Evolutionary conservation across 92 coral and sea anemone species (phyloP).

Genomic region (Blastomussa wellsi): DNA sequence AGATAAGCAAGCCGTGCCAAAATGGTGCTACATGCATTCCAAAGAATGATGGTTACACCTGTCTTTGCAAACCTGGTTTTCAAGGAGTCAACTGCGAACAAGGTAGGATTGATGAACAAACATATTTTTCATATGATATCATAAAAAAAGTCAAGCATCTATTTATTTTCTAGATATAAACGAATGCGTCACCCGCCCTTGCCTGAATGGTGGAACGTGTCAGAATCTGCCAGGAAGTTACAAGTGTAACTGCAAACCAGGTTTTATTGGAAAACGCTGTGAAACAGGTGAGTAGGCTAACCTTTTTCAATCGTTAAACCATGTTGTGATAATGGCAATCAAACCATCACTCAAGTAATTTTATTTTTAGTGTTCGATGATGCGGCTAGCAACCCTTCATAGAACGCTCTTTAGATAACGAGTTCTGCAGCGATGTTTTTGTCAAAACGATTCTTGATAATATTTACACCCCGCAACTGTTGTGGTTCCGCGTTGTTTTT

Average conservation of each 20-base stretch:
- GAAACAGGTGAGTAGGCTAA: constrained; percentile 23
- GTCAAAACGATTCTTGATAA: too few species aligned
- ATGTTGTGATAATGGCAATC: too few species aligned
- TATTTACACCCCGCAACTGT: too few species aligned
- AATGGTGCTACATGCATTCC: constrained; percentile 30
- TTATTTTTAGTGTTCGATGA: too few species aligned
- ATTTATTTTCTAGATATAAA: constrained; percentile 14
- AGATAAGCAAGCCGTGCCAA: constrained; percentile 27
- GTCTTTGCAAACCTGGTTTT: constrained; percentile 33
- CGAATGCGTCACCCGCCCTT: constrained; percentile 6
- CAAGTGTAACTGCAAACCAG: constrained; percentile 17
- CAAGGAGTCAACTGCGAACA: constrained; percentile 52
- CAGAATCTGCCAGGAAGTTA: constrained; percentile 25
- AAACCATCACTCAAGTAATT: too few species aligned
- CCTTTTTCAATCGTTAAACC: too few species aligned
- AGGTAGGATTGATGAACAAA: constrained; percentile 6
- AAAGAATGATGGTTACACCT: constrained; percentile 3
- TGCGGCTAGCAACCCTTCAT: too few species aligned
- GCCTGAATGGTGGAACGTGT: constrained; percentile 32
- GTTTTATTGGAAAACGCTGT: constrained; percentile 17
- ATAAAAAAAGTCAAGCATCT: background rate
- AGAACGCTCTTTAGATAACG: too few species aligned
- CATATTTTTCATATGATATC: too few species aligned
- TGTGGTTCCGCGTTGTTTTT: too few species aligned
- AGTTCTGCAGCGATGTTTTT: too few species aligned